phyloP scores from a whole-genome alignment of 2,113 vertebrate genomes.

The Anoura caudifer region DNA sequence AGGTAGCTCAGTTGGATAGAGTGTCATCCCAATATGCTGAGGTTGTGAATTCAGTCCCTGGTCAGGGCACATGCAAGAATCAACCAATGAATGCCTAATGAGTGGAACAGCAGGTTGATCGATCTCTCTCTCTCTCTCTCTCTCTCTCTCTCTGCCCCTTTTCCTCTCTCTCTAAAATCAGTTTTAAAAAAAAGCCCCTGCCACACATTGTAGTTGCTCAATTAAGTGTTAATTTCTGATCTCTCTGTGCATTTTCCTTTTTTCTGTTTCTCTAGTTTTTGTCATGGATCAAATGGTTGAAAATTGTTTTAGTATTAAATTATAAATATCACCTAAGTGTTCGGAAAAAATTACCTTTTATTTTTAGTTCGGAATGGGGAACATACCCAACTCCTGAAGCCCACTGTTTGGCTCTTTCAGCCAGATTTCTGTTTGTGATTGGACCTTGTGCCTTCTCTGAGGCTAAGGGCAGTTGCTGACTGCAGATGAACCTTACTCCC shows the following conservation, averaged over 20 bases:
- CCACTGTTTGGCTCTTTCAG: not conserved
- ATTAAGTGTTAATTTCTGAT: not conserved
- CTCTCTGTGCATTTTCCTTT: not conserved
- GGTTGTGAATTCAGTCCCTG: too few relatives aligned
- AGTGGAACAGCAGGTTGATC: too few relatives aligned
- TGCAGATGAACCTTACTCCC: not conserved
- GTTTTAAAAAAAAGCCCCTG: not conserved
- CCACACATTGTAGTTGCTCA: not conserved
- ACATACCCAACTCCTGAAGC: not conserved
- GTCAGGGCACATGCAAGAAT: too few relatives aligned
- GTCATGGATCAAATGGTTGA: not conserved
- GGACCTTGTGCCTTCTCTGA: not conserved
- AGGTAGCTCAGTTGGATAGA: too few relatives aligned
- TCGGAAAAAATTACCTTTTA: not conserved
- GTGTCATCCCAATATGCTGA: too few relatives aligned
- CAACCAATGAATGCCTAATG: too few relatives aligned
- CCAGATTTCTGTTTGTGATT: not conserved
- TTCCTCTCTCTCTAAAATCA: too few relatives aligned
- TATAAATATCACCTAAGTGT: not conserved
- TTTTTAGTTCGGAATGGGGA: not conserved
- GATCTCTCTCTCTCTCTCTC: too few relatives aligned
- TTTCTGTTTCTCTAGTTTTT: not conserved
- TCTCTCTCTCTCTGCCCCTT: too few relatives aligned
- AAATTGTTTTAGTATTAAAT: conserved; percentile 11
- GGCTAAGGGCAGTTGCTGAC: not conserved